These are phyloP conservation scores for Heliconius congener DNA, from an alignment of 1,140 invertebrate species.

Conservation along the genomic window DNA sequence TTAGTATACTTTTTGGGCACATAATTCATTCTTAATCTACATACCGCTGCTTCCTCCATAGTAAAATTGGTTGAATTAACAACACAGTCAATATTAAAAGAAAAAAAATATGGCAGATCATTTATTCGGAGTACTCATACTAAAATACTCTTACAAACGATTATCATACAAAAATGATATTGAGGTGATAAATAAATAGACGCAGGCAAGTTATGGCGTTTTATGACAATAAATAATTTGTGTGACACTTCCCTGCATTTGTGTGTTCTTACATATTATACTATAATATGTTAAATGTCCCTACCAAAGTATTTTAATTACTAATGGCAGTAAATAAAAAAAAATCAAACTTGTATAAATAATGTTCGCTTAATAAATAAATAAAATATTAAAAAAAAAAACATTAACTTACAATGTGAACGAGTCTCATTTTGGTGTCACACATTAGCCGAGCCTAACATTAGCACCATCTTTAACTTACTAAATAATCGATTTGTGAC, in stretches of 20 bases:
- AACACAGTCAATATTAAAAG: conserved; percentile 79
- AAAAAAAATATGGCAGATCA: conserved; percentile 80
- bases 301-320: conserved; percentile 68
- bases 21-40: conserved; percentile 80
- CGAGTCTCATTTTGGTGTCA: conserved; percentile 79
- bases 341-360: conserved; percentile 74
- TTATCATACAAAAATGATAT: conserved; percentile 73
- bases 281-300: conserved; percentile 41
- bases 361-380: conserved; percentile 77
- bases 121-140: conserved; percentile 77
- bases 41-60: conserved; percentile 65
- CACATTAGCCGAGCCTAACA: conserved; percentile 79
- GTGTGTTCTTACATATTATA: conserved; percentile 53
- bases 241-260: conserved; percentile 75
- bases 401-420: conserved; percentile 73
- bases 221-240: conserved; percentile 74
- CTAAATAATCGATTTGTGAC: conserved; percentile 79
- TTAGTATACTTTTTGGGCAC: conserved; percentile 82
- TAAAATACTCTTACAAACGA: conserved; percentile 78
- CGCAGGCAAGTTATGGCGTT: conserved; percentile 79
- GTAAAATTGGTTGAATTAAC: conserved; percentile 73
- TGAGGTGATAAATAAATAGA: conserved; percentile 71
- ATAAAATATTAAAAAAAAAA: conserved; percentile 69
- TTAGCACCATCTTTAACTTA: conserved; percentile 80
- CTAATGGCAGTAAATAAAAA: conserved; percentile 76